Evolutionary conservation across 2,888 invertebrate genomes (phyloP).

Genomic region (Ophion ventricosus): DNA sequence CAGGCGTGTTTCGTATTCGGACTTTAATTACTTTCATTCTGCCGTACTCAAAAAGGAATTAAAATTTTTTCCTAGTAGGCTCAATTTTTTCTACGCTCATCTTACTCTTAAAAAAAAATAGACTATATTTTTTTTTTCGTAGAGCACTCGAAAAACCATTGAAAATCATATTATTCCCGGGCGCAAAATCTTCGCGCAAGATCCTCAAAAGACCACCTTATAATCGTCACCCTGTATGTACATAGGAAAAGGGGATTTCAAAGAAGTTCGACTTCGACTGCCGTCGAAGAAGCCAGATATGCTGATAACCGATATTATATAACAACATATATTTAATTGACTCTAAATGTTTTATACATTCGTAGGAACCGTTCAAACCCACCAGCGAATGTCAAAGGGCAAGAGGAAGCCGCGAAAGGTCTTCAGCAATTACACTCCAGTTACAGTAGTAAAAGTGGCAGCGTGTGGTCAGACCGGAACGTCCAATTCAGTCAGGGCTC

Average conservation of each 20-base stretch:
- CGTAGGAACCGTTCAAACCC: not conserved
- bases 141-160: too few species aligned
- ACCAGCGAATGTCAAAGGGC: slow-evolving; percentile 35
- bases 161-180: too few species aligned
- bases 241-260: not conserved
- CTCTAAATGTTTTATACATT: slow-evolving; percentile 9
- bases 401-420: slow-evolving; percentile 45
- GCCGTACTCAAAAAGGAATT: too few species aligned
- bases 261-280: not conserved
- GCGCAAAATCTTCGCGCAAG: too few species aligned
- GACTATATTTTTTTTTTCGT: too few species aligned
- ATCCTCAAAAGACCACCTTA: too few species aligned
- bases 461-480: slow-evolving; percentile 34
- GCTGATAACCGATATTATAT: not conserved
- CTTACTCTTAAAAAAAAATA: too few species aligned
- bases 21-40: too few species aligned
- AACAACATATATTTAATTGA: not conserved
- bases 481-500: slow-evolving; percentile 1
- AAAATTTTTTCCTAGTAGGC: too few species aligned
- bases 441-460: slow-evolving; percentile 17
- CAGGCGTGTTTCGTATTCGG: too few species aligned
- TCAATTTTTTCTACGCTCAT: too few species aligned
- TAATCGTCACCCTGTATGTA: not conserved
- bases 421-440: slow-evolving; percentile 20
- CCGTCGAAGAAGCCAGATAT: not conserved